These are phyloP conservation scores for Lottia gigantea DNA, from an alignment of 2,888 invertebrate species.

Conservation along the genomic window DNA sequence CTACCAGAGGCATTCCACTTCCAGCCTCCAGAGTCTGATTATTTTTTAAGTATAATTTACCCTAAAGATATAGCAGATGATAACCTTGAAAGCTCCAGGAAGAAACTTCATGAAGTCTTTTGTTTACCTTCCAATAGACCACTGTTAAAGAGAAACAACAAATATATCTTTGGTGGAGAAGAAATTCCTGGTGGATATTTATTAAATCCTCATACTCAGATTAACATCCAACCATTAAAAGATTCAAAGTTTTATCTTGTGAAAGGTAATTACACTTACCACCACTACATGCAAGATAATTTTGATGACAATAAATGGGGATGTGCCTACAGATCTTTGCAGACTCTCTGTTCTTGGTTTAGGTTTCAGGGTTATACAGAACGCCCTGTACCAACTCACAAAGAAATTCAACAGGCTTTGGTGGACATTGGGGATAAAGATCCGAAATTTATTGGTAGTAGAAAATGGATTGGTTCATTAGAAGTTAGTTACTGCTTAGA, in stretches of 20 bases:
- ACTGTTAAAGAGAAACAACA: constrained; percentile 80
- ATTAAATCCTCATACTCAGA: constrained; percentile 80
- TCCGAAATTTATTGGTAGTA: constrained; percentile 85
- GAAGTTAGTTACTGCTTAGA: constrained; percentile 95
- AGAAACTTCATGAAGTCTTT: constrained; percentile 79
- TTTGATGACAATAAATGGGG: constrained; percentile 99
- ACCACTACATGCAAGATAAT: constrained; percentile 91
- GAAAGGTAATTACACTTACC: constrained; percentile 89
- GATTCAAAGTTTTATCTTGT: constrained; percentile 70
- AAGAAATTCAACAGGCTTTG: constrained; percentile 88
- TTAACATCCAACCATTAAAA: constrained; percentile 58
- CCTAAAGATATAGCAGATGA: constrained; percentile 77
- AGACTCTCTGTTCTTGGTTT: constrained; percentile 97
- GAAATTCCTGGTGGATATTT: constrained; percentile 71
- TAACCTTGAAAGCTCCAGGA: constrained; percentile 69
- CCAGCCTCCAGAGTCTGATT: constrained; percentile 78
- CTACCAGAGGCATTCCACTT: constrained; percentile 81
- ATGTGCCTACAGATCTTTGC: constrained; percentile 97
- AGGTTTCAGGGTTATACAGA: constrained; percentile 72
- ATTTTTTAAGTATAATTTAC: constrained; percentile 81
- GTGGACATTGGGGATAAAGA: constrained; percentile 95
- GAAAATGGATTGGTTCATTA: constrained; percentile 97
- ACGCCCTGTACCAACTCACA: constrained; percentile 77
- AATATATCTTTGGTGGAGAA: constrained; percentile 58
- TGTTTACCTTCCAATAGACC: constrained; percentile 78